Percentiles rank a stretch among this genome's conserved stretches.
These are phyloP conservation scores for Phthorimaea operculella DNA, from an alignment of 1,140 invertebrate species.

Conservation along the genomic window DNA sequence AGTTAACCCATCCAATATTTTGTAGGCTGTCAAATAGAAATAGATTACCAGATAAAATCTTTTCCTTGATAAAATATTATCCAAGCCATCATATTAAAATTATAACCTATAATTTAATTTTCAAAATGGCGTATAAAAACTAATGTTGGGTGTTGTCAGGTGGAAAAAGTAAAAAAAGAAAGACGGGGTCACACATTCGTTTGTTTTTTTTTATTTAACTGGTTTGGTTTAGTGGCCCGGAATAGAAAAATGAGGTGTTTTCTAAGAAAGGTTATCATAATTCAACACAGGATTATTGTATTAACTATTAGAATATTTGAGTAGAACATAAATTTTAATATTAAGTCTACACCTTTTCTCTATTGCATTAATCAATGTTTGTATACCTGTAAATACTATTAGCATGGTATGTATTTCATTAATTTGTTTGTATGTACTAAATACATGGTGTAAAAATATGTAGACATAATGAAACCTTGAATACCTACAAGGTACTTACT, in stretches of 20 bases:
- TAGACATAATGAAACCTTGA: no score
- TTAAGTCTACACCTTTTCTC: neutral
- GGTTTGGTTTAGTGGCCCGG: slow-evolving; percentile 47
- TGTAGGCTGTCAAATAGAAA: slow-evolving; percentile 6
- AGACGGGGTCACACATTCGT: slow-evolving; percentile 46
- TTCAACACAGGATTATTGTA: slow-evolving; percentile 21
- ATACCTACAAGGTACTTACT: no score
- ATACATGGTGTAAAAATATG: no score
- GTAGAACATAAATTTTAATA: neutral
- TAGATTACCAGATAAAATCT: slow-evolving; percentile 33
- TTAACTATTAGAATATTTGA: neutral
- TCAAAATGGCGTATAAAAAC: slow-evolving; percentile 55
- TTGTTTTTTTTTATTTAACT: slow-evolving; percentile 54
- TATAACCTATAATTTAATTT: slow-evolving; percentile 67
- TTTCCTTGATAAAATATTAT: slow-evolving; percentile 52
- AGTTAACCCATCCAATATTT: no score
- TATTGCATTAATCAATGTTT: neutral
- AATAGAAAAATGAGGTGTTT: slow-evolving; percentile 49
- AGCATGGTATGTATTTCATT: no score
- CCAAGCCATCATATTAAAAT: slow-evolving; percentile 64
- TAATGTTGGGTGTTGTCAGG: slow-evolving; percentile 48
- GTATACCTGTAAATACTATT: no score
- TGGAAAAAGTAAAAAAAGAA: slow-evolving; percentile 54
- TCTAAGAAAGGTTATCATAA: slow-evolving; percentile 46
- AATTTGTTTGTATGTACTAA: no score